A percentile compares a stretch with the other conserved stretches of the same genome.
Evolutionary conservation across 1,140 invertebrate species (phyloP).

Genomic region (Bombyx mandarina): DNA sequence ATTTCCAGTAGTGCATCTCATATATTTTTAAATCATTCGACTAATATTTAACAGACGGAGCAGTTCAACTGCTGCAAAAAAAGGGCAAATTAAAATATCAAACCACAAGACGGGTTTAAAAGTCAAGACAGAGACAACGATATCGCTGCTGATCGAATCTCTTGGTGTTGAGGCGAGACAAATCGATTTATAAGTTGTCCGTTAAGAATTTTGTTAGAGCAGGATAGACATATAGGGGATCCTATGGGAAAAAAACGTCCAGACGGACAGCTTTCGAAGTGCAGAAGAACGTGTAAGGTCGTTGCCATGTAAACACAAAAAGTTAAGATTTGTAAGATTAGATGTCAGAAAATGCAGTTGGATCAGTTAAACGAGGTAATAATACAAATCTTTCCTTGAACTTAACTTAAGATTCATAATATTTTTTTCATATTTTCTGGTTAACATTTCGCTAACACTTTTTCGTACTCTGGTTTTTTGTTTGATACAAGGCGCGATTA

Average conservation of each 20-base stretch:
- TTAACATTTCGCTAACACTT: no score
- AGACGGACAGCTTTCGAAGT: conserved; percentile 15
- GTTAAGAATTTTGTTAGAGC: conserved; percentile 43
- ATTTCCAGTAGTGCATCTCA: conserved; percentile 6
- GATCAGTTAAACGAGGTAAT: no score
- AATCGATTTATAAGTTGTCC: conserved; percentile 46
- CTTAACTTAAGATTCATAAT: no score
- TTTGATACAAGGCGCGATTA: no score
- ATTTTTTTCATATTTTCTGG: no score
- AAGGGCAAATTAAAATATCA: conserved; percentile 43
- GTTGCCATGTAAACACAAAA: conserved; percentile 46
- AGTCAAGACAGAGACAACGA: conserved; percentile 24
- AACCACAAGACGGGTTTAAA: conserved; percentile 45
- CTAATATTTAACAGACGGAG: conserved; percentile 19
- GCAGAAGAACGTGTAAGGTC: conserved; percentile 26
- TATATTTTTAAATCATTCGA: conserved; percentile 29
- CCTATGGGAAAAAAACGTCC: conserved; percentile 28
- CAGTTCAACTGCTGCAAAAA: conserved; percentile 38
- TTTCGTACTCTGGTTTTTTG: no score
- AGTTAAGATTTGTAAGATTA: conserved; percentile 40
- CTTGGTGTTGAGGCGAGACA: conserved; percentile 46
- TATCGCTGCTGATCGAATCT: conserved; percentile 33
- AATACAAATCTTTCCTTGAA: no score
- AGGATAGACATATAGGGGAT: conserved; percentile 31
- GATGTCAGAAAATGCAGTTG: conserved; percentile 9